phyloP scores from a whole-genome alignment of 2,888 invertebrate genomes.

The Philopedon plagiatum region DNA sequence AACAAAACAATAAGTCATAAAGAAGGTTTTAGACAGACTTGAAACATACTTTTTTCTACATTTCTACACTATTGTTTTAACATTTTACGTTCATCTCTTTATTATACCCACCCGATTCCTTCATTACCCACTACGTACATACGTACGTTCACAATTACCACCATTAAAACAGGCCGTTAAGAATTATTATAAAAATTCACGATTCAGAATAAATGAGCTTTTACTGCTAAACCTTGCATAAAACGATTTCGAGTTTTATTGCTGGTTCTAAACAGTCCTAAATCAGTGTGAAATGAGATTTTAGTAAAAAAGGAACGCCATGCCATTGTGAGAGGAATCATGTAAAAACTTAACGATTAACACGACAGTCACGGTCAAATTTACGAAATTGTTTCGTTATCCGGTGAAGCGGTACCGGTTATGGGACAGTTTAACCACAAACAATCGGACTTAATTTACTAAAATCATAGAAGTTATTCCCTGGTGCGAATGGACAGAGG shows the following conservation, averaged over 20 bases:
- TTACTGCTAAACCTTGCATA: conserved; percentile 16
- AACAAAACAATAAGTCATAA: no score
- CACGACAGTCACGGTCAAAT: conserved; percentile 4
- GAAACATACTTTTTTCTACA: no score
- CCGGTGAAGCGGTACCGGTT: not conserved
- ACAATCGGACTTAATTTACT: not conserved
- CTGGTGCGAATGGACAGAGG: no score
- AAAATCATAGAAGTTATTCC: no score
- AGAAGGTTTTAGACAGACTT: no score
- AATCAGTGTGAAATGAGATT: conserved; percentile 19
- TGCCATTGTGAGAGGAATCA: conserved; percentile 13
- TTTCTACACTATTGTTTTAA: no score
- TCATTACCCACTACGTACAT: no score
- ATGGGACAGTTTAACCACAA: not conserved
- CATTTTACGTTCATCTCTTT: no score
- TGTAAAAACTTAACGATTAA: conserved; percentile 12
- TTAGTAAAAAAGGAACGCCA: conserved; percentile 4
- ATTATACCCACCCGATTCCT: no score
- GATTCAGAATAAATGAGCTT: not conserved
- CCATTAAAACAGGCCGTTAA: conserved; percentile 1
- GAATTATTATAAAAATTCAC: not conserved
- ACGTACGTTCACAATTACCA: not conserved
- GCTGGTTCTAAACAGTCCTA: conserved; percentile 4
- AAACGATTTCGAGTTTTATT: not conserved
- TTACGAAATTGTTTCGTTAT: not conserved